A percentile compares a stretch with the other conserved stretches of the same genome.
phyloP scores from a whole-genome alignment of 2,113 vertebrate genomes.

The Hypocryptadius cinnamomeus region DNA sequence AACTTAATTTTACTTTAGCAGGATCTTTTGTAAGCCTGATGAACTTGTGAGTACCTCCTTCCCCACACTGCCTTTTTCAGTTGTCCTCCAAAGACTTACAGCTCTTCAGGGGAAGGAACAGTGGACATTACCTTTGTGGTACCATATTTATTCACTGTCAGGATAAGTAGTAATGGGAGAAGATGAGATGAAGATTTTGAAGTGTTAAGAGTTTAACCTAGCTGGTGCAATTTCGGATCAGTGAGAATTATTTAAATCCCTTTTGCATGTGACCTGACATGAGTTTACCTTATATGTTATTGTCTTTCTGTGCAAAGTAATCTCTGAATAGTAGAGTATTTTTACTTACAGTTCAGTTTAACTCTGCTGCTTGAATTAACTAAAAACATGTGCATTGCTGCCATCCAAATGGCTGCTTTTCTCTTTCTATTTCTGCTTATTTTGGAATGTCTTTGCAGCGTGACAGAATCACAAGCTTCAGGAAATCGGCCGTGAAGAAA shows the following conservation, averaged over 20 bases:
- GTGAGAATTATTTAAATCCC: not conserved
- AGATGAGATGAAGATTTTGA: not conserved
- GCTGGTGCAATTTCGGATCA: not conserved
- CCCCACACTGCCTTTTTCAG: not conserved
- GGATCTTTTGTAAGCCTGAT: constrained; percentile 4
- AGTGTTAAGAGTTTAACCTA: not conserved
- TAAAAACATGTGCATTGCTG: not conserved
- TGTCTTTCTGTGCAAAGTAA: not conserved
- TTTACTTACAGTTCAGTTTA: constrained; percentile 45
- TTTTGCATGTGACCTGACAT: not conserved
- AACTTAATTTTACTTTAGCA: constrained; percentile 34
- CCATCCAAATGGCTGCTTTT: not conserved
- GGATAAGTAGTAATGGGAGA: not conserved
- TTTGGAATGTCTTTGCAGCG: constrained; percentile 77
- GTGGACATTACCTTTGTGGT: not conserved
- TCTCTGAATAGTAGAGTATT: not conserved
- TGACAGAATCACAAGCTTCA: constrained; percentile 93
- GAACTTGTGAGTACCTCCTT: constrained; percentile 28
- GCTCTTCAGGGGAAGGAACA: not conserved
- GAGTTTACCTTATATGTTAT: not conserved
- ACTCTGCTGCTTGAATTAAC: constrained; percentile 57
- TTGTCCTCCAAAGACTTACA: not conserved
- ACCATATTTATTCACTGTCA: not conserved
- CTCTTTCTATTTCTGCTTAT: not conserved
- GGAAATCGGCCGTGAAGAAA: constrained; percentile 85